These are phyloP conservation scores for Poeciliopsis retropinna DNA, from an alignment of 2,113 vertebrate species.

Conservation along the genomic window DNA sequence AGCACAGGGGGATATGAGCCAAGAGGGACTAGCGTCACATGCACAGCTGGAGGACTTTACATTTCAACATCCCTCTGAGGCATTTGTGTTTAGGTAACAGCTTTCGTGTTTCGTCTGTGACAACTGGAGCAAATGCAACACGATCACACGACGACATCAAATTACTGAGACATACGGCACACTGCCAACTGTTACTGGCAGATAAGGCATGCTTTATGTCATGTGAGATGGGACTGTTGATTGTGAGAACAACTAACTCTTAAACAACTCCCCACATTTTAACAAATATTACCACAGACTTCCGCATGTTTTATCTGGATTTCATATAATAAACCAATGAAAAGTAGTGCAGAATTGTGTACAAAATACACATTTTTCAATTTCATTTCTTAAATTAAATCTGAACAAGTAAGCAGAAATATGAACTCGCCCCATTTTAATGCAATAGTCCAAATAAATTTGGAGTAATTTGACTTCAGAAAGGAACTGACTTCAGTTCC, in stretches of 20 bases:
- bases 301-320: fast-evolving
- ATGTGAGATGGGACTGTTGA: conserved; percentile 44
- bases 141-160: conserved; percentile 41
- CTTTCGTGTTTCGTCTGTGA: conserved; percentile 22
- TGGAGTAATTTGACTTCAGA: too few relatives aligned
- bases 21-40: conserved; percentile 20
- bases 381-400: not conserved
- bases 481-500: too few relatives aligned
- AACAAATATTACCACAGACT: not conserved
- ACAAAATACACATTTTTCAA: not conserved
- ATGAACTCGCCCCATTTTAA: not conserved
- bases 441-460: not conserved
- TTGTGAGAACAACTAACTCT: conserved; percentile 37
- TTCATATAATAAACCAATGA: not conserved
- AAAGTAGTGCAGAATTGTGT: not conserved
- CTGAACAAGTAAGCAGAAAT: not conserved
- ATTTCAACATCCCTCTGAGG: conserved; percentile 8
- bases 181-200: conserved; percentile 56
- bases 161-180: conserved; percentile 31
- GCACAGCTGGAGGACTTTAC: conserved; percentile 32
- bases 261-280: not conserved
- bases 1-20: conserved; percentile 35
- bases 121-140: conserved; percentile 7
- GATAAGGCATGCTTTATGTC: conserved; percentile 61
- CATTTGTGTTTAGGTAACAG: conserved; percentile 19